phyloP scores from a whole-genome alignment of 2,797 vertebrate genomes.

The Echeneis naucrates region DNA sequence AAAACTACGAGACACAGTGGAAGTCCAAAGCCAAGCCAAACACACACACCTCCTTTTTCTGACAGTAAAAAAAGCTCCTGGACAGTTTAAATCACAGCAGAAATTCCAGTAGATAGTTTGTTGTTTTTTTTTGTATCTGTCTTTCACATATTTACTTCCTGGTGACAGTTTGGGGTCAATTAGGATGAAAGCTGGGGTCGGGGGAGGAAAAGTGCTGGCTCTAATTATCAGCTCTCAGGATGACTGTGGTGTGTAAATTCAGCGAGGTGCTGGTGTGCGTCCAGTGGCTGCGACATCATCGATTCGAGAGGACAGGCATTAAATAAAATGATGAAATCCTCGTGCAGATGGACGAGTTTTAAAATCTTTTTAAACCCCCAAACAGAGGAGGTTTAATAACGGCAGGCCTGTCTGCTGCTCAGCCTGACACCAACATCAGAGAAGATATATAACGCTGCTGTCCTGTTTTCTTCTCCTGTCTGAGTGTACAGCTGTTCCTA shows the following conservation, averaged over 20 bases:
- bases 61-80: conserved; percentile 57
- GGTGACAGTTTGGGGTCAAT: conserved; percentile 74
- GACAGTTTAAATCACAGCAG: conserved; percentile 38
- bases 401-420: conserved; percentile 35
- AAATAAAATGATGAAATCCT: conserved; percentile 36
- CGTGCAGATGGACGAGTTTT: conserved; percentile 15
- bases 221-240: conserved; percentile 61
- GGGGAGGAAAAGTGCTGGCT: conserved; percentile 45
- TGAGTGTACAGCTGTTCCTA: conserved; percentile 79
- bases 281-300: conserved; percentile 6
- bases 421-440: conserved; percentile 53
- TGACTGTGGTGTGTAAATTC: conserved; percentile 42
- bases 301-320: conserved; percentile 2
- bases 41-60: conserved; percentile 50
- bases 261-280: conserved; percentile 41
- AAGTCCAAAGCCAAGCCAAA: conserved; percentile 36
- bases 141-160: conserved; percentile 61
- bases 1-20: conserved; percentile 11
- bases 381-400: conserved; percentile 34
- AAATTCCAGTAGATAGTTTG: conserved; percentile 54
- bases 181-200: conserved; percentile 63
- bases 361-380: conserved; percentile 23
- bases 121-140: conserved; percentile 24
- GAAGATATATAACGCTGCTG: conserved; percentile 63
- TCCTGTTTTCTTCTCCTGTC: conserved; percentile 61